Evolutionary conservation across 2,888 invertebrate species (phyloP).

Genomic region (Meteorus colon): DNA sequence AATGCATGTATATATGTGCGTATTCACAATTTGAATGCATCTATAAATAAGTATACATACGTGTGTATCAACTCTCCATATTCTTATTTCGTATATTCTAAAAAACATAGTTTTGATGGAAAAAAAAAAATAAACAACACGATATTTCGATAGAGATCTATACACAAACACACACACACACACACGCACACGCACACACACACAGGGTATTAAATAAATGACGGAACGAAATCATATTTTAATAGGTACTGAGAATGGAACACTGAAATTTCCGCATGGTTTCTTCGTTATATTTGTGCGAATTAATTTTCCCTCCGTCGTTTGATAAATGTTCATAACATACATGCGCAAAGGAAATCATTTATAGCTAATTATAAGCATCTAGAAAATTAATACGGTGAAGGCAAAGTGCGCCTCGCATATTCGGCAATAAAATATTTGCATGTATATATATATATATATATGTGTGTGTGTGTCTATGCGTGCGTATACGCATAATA

Average conservation of each 20-base stretch:
- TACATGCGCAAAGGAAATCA: not conserved
- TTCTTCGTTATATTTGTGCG: not conserved
- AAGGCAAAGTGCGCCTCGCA: not conserved
- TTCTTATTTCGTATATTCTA: no score
- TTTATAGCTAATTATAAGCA: constrained; percentile 8
- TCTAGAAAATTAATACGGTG: not conserved
- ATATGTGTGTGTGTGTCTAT: not conserved
- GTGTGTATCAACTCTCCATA: no score
- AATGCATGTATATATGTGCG: not conserved
- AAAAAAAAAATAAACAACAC: no score
- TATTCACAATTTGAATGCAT: no score
- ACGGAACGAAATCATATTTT: not conserved
- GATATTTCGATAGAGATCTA: no score
- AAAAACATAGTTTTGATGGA: no score
- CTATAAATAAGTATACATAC: no score
- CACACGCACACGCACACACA: no score
- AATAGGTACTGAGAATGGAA: not conserved
- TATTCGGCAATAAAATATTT: not conserved
- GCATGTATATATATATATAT: not conserved
- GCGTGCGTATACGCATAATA: not conserved
- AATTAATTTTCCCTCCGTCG: constrained; percentile 5
- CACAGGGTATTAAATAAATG: not conserved
- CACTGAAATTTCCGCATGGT: not conserved
- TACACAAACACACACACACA: no score
- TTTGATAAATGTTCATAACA: constrained; percentile 1